Base-by-base conservation (phyloP, 2,113 vertebrate species). In the Catagonus wagneri region DNA sequence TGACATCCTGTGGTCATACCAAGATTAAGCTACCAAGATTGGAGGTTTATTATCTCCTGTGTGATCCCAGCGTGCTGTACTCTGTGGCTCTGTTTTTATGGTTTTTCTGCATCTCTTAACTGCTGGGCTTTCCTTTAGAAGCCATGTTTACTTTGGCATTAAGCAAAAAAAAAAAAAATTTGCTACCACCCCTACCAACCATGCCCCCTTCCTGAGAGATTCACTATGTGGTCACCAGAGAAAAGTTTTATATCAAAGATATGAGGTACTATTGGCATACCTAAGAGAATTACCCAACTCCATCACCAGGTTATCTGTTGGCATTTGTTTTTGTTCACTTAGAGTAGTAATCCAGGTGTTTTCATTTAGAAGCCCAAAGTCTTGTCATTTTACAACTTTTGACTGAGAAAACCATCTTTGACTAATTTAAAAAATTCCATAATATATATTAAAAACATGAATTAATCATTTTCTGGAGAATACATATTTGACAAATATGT, bases 371-470 rank as follows among this genome's bases (percentile, higher is more conserved):
- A 50, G 17, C 4, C 11, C 22, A 86, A 12, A 86, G 23, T 54
- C 54, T 84, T 90, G 27, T 39, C 25, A 54, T 58, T 88, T 93
- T 54, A 23, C 14, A 83, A 34, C 8, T 90, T 93, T 22, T 84
- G 27, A 8, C 68, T 84, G 69, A 60, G 72, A 89, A n/a, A 86
- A 84, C 71, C 74, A 16, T 65, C 29, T 89, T 80, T 90, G 25
- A 60, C n/a, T 44, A 54, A 75, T 79, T 29, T 44, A 76, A 68
- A 92, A 92, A 94, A n/a, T 78, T 83, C 29, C 17, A 20, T 89
- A 65, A 61, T 19, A 34, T 85, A 63, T 56, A n/a, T 87, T 34
- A 60, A 76, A 95, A 87, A 75, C n/a, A 87, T 63, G 23, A 88
- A 54, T 86, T 79, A 68, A 32, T 17, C 25, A 27, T 75, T 83